phyloP scores from a whole-genome alignment of 2,888 invertebrate species.

The Azorinus chamasolen region DNA sequence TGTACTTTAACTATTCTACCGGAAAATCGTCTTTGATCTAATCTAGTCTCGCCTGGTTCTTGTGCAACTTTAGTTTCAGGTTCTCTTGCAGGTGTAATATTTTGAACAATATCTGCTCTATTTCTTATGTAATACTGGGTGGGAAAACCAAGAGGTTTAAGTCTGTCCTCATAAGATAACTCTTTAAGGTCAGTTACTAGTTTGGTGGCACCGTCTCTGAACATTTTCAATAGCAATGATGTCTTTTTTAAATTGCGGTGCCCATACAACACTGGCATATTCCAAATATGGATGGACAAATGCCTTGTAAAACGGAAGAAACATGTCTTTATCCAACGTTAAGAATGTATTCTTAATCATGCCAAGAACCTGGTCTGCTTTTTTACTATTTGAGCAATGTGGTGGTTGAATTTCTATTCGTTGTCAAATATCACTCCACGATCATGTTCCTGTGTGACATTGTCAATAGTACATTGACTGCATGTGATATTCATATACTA shows the following conservation, averaged over 20 bases:
- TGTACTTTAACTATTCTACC: too few relatives aligned
- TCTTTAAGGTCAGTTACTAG: too few relatives aligned
- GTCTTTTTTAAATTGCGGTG: constrained; percentile 3
- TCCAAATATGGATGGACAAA: too few relatives aligned
- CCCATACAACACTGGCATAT: constrained; percentile 11
- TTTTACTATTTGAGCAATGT: background rate
- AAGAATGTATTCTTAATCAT: background rate
- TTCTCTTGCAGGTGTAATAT: background rate
- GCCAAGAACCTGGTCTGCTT: too few relatives aligned
- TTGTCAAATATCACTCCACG: background rate
- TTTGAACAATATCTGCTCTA: constrained; percentile 22
- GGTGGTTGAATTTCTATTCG: background rate
- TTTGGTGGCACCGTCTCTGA: too few relatives aligned
- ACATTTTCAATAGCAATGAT: constrained; percentile 17
- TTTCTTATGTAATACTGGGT: constrained; percentile 5
- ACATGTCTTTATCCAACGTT: constrained; percentile 19
- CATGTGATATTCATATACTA: too few relatives aligned
- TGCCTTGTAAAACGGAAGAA: too few relatives aligned
- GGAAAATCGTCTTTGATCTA: background rate
- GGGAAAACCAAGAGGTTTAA: constrained; percentile 9
- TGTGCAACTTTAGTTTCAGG: background rate
- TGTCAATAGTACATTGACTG: background rate
- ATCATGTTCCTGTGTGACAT: background rate
- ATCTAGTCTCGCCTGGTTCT: background rate
- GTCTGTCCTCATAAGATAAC: too few relatives aligned